Percentiles rank a stretch among this genome's conserved stretches.
Evolutionary conservation across 2,888 invertebrate genomes (phyloP).

Genomic region (Aspidiotus rigidus): DNA sequence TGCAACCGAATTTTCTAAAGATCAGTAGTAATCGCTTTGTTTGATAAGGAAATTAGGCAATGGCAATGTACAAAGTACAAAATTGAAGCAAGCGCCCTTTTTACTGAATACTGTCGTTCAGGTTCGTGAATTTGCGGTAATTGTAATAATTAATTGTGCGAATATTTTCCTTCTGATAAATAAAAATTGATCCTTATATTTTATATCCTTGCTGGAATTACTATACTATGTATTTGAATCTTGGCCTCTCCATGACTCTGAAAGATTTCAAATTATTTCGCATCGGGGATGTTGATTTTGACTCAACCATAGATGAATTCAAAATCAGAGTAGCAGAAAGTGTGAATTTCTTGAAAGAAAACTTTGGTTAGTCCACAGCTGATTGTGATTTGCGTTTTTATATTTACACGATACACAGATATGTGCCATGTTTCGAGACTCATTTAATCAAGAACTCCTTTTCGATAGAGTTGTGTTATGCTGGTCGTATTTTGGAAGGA

Average conservation of each 20-base stretch:
- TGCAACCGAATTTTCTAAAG: too few species aligned
- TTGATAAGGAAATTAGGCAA: too few species aligned
- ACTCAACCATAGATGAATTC: constrained; percentile 19
- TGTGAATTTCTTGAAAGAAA: constrained; percentile 22
- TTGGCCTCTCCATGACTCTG: constrained; percentile 16
- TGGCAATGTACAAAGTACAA: too few species aligned
- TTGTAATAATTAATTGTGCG: too few species aligned
- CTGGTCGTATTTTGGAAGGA: constrained; percentile 11
- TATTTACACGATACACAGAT: not conserved
- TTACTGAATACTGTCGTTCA: too few species aligned
- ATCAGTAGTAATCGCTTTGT: too few species aligned
- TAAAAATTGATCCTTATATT: too few species aligned
- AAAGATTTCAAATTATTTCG: constrained; percentile 28
- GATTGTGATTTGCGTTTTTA: not conserved
- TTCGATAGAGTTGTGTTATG: constrained; percentile 16
- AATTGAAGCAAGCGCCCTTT: too few species aligned
- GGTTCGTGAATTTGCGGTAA: too few species aligned
- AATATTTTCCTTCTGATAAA: too few species aligned
- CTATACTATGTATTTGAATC: constrained; percentile 18
- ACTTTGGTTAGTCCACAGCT: constrained; percentile 8
- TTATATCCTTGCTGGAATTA: not conserved
- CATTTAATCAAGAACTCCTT: not conserved
- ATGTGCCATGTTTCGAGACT: not conserved
- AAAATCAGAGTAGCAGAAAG: constrained; percentile 21
- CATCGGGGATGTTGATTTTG: constrained; percentile 19